phyloP scores from a whole-genome alignment of 2,888 invertebrate genomes.

The Rhopalosiphum nymphaeae region DNA sequence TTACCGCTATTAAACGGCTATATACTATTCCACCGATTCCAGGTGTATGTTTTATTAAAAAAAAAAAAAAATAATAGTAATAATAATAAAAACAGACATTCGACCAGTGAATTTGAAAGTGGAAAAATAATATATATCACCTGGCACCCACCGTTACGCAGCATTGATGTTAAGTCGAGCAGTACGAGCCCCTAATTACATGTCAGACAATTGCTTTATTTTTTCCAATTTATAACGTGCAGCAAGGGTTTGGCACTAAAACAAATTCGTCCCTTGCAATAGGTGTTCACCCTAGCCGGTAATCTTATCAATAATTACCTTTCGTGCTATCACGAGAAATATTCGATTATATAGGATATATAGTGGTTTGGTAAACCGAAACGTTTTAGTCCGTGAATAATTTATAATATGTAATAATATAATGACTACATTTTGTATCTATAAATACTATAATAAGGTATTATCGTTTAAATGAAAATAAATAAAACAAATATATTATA shows the following conservation, averaged over 20 bases:
- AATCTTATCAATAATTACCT: constrained; percentile 38
- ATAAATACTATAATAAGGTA: background rate
- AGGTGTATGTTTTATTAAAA: constrained; percentile 51
- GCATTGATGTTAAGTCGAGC: constrained; percentile 64
- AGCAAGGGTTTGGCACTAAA: constrained; percentile 42
- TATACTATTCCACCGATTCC: constrained; percentile 25
- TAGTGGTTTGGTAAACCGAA: background rate
- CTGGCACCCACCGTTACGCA: constrained; percentile 62
- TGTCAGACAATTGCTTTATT: constrained; percentile 62
- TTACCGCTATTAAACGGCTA: constrained; percentile 36
- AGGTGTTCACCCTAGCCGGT: constrained; percentile 7
- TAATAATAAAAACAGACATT: constrained; percentile 21
- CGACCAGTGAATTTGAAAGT: constrained; percentile 51
- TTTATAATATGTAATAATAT: background rate
- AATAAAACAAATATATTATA: background rate
- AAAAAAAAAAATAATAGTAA: constrained; percentile 13
- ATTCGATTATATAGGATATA: background rate
- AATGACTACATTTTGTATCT: background rate
- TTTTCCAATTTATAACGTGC: constrained; percentile 56
- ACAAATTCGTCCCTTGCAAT: constrained; percentile 44
- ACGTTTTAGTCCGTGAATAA: background rate
- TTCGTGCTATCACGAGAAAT: background rate
- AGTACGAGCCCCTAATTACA: constrained; percentile 64
- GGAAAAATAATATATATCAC: constrained; percentile 52
- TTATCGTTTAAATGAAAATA: background rate